Evolutionary conservation across 2,797 vertebrate species (phyloP), one percentile per base, ranked within the genome.

Genomic region (Rhodeus uyekii): DNA sequence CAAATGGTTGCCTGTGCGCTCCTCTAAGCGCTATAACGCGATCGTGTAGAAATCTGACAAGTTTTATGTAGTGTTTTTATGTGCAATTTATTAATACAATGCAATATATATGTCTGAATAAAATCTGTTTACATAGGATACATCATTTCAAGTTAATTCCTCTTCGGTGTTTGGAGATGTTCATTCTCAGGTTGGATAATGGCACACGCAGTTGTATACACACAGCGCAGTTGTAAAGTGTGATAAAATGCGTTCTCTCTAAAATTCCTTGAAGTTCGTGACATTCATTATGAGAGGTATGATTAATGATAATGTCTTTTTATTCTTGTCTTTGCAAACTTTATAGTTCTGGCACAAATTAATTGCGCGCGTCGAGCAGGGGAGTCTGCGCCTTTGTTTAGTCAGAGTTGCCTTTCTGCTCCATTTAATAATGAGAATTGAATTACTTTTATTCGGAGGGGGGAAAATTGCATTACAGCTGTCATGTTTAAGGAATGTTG

Each of bases 151-250:
- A 18, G 0, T 46, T 27, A 9, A 58, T 83, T 16, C 18, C 24
- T 44, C 68, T 84, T 7, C 67, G 64, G 83, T 84, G 61, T 78
- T 18, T 84, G 50, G 73, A 64, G 50, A 77, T 39, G 65, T 60
- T 22, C 67, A 61, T 0, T 8, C 48, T 34, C 46, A 82, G 12
- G 58, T 8, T 84, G 84, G 84, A 34, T 83, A 1, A 9, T 86
- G 4, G 65, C 19, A 14, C n/a, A n/a, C n/a, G n/a, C n/a, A n/a
- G n/a, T n/a, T n/a, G n/a, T n/a, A n/a, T n/a, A n/a, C n/a, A n/a
- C 22, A 73, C 27, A 61, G 38, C 29, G 46, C 53, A 38, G 65
- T 83, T 50, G 72, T 76, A 1, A 44, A 80, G 72, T 44, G 58
- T 50, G 48, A 48, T 3, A 50, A 36, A 39, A 72, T 8, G 9